Evolutionary conservation across 2,797 vertebrate species (phyloP).

Genomic region (Lateolabrax maculatus): DNA sequence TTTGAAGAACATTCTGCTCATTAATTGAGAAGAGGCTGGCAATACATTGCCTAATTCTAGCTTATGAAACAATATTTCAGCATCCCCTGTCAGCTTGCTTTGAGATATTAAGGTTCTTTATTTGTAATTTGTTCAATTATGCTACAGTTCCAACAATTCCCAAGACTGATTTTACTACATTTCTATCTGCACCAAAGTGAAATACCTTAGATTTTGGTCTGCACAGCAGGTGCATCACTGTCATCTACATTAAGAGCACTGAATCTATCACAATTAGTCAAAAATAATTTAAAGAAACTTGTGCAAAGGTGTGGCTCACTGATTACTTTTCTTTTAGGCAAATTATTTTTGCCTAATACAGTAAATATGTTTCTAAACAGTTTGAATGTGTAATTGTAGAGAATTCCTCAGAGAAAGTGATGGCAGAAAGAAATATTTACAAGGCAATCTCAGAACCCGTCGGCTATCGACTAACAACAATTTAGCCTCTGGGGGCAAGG

Average conservation of each 20-base stretch:
- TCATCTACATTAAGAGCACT: not conserved
- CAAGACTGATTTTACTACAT: conserved; percentile 22
- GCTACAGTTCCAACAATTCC: conserved; percentile 10
- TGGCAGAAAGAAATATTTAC: not conserved
- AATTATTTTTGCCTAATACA: not conserved
- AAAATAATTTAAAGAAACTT: not conserved
- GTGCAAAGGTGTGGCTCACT: too few species aligned
- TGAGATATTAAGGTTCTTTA: conserved; percentile 2
- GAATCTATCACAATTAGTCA: not conserved
- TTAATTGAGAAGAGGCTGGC: conserved; percentile 27
- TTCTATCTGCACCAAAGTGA: conserved; percentile 7
- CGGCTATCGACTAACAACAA: too few species aligned
- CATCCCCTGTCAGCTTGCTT: conserved; percentile 12
- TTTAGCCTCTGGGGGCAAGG: too few species aligned
- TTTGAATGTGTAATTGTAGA: not conserved
- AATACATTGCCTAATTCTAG: conserved; percentile 19
- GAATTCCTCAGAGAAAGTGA: not conserved
- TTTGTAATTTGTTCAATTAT: conserved; percentile 37
- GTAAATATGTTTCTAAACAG: not conserved
- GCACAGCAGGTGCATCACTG: not conserved
- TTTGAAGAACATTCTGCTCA: conserved; percentile 10
- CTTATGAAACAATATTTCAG: conserved; percentile 45
- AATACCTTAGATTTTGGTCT: not conserved
- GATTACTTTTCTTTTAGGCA: not conserved
- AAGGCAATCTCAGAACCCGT: too few species aligned